Evolutionary conservation across 1,140 invertebrate species (phyloP).

Genomic region (Aphelinus certus): DNA sequence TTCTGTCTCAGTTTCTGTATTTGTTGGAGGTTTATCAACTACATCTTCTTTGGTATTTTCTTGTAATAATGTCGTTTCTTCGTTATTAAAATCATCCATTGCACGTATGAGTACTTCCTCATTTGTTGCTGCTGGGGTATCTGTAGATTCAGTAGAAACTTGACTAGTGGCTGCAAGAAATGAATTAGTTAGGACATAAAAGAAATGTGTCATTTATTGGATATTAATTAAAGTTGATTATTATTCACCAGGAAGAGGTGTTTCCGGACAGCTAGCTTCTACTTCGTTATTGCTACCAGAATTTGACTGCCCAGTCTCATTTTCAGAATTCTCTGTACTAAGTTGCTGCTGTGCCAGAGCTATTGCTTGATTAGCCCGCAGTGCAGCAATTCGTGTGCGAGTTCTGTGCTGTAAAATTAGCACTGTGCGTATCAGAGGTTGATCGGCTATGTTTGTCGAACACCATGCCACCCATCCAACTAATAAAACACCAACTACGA

Average conservation of each 20-base stretch:
- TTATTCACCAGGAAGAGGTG: constrained; percentile 45
- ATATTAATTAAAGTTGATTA: neutral
- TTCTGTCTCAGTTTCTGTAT: constrained; percentile 20
- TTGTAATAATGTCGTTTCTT: constrained; percentile 46
- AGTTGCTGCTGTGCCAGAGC: constrained; percentile 26
- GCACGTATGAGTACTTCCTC: constrained; percentile 60
- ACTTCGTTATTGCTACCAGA: constrained; percentile 42
- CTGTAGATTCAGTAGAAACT: constrained; percentile 42
- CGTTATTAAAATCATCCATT: constrained; percentile 59
- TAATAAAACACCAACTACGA: constrained; percentile 69
- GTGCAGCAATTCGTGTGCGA: constrained; percentile 52
- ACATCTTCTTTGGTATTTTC: constrained; percentile 28
- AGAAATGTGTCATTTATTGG: too few relatives aligned
- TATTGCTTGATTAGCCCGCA: constrained; percentile 49
- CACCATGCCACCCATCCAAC: constrained; percentile 78
- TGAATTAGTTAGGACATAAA: too few relatives aligned
- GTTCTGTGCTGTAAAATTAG: constrained; percentile 64
- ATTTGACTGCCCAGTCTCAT: constrained; percentile 46
- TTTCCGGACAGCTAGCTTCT: constrained; percentile 50
- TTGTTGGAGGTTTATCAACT: constrained; percentile 33
- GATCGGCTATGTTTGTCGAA: constrained; percentile 71
- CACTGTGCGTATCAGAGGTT: constrained; percentile 65
- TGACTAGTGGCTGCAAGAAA: constrained; percentile 38
- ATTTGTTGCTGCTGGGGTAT: constrained; percentile 49
- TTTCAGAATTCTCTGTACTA: constrained; percentile 50